Evolutionary conservation across 2,797 vertebrate genomes (phyloP), one percentile per base, ranked within the genome.

Genomic region (Adelosebastes latens): DNA sequence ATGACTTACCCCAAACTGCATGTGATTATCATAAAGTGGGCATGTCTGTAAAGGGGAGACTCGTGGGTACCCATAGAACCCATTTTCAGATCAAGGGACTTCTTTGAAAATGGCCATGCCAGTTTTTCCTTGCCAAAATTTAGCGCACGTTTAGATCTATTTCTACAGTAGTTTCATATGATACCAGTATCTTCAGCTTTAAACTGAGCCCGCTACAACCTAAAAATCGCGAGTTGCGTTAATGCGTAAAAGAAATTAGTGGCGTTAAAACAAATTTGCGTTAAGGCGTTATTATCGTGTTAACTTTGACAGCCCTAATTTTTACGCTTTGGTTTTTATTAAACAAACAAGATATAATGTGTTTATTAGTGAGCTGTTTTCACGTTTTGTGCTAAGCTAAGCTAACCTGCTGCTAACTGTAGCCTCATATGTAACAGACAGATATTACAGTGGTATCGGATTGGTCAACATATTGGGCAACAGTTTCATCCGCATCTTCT

Each of bases 331-430:
- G 49, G 0, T 53, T n/a, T 22, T 53, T n/a, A 0, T 53, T 53
- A 2, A 53, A 9, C 49, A 53, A 53, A 53, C 52, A 53, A 53
- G 49, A 53, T 53, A 53, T 53, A n/a, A 52, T 52, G 46, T n/a
- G 8, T 52, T 52, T 20, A 49, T 49, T 49, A 49, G 42, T 49
- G 42, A 49, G 42, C 42, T 49, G 16, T 52, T 36, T 72, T 8
- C 29, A 63, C 4, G 20, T 31, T n/a, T 75, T 24, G 20, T 66
- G 73, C 46, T 7, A 74, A 42, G 24, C 31, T 53, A 53, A 36
- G 36, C 14, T 65, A 59, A 36, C 16, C 64, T 52, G n/a, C 39
- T 49, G 39, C 55, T 34, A 34, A 29, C 39, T 81, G 24, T 85
- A 46, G 77, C 56, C 56, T 66, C 20, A 42, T 6, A 67, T 61